Conservation (phyloP, 30 jellyfish, hydroid and myxozoan species). For the Hydra vulgaris region DNA sequence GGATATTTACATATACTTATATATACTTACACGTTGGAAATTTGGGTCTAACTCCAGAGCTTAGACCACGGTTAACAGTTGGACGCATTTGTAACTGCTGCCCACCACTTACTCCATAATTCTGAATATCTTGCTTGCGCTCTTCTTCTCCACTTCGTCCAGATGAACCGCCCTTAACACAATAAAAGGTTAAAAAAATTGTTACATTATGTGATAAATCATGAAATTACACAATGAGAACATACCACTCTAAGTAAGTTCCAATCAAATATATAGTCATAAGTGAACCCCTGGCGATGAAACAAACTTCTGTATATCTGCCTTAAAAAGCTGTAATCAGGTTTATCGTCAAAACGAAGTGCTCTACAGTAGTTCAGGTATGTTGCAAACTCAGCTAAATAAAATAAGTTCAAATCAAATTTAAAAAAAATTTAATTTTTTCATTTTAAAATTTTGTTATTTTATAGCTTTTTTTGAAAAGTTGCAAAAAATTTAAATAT, state of each 20-base stretch:
- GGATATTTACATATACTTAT: too few relatives aligned
- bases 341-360: constrained; percentile 82
- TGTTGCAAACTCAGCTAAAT: constrained; percentile 79
- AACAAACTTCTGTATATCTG: constrained; percentile 79
- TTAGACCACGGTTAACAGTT: not conserved
- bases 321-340: constrained; percentile 84
- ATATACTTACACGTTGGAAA: not conserved
- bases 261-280: constrained; percentile 91
- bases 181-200: not conserved
- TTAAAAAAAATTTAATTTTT: not conserved
- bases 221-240: not conserved
- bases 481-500: not conserved
- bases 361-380: constrained; percentile 87
- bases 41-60: not conserved
- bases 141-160: constrained; percentile 6
- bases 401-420: not conserved
- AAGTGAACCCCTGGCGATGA: constrained; percentile 93
- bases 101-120: not conserved
- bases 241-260: constrained; percentile 60
- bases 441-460: not conserved
- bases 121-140: not conserved
- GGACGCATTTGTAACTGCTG: not conserved
- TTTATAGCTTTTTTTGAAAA: too few relatives aligned
- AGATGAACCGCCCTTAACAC: not conserved
- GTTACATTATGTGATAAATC: not conserved